These are phyloP conservation scores for Machaerirhynchus nigripectus DNA, from an alignment of 2,113 vertebrate genomes.

Conservation along the genomic window DNA sequence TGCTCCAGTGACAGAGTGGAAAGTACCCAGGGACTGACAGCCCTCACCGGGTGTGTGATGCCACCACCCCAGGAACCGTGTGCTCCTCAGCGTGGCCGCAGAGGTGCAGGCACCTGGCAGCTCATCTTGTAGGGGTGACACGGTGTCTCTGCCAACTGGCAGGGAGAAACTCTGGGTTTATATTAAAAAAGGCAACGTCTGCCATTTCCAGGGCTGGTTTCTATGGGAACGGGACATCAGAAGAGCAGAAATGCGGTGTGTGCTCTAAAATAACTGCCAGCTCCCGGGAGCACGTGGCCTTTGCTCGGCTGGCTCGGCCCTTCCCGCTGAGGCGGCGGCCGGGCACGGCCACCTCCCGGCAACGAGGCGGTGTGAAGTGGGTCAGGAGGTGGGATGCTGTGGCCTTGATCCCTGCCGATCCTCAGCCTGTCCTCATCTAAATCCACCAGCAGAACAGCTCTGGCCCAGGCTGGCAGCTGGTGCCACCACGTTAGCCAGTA, in stretches of 20 bases:
- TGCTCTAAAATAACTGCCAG: constrained; percentile 11
- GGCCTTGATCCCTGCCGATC: neutral
- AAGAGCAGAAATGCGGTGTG: neutral
- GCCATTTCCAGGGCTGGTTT: constrained; percentile 50
- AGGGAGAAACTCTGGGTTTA: neutral
- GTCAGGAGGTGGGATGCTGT: neutral
- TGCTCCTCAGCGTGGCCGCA: fast-evolving
- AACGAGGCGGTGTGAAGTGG: neutral
- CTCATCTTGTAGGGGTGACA: neutral
- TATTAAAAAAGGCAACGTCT: neutral
- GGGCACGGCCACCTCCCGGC: fast-evolving
- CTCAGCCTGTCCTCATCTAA: neutral
- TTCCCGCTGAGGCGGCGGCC: fast-evolving
- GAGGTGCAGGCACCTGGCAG: neutral
- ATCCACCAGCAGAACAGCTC: neutral
- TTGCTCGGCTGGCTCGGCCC: neutral
- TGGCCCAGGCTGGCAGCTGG: neutral
- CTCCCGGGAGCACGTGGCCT: neutral
- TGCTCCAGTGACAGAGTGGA: fast-evolving
- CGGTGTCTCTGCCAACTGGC: neutral
- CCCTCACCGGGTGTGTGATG: fast-evolving
- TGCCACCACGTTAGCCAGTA: fast-evolving
- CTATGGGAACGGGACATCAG: constrained; percentile 58
- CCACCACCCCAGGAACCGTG: fast-evolving
- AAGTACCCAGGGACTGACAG: neutral